phyloP scores from a whole-genome alignment of 2,113 vertebrate species.

The Rhinopomastus cyanomelas region DNA sequence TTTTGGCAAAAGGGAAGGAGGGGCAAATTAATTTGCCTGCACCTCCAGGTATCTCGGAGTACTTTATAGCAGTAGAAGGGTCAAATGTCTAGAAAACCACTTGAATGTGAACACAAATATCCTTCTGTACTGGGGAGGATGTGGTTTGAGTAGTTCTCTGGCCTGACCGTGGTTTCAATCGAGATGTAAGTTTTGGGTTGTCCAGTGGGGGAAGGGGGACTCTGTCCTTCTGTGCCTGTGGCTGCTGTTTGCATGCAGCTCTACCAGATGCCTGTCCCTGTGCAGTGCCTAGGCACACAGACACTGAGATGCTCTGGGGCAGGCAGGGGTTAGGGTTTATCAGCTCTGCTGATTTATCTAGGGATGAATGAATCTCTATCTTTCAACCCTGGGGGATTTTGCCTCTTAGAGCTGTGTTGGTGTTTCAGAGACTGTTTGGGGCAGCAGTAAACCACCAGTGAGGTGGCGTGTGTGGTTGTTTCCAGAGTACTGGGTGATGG shows the following conservation, averaged over 20 bases:
- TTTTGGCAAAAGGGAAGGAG: background rate
- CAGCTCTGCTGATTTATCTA: background rate
- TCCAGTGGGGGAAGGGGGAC: background rate
- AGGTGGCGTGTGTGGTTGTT: background rate
- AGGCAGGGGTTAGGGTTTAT: background rate
- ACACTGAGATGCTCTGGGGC: background rate
- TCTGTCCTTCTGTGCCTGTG: background rate
- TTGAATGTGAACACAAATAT: background rate
- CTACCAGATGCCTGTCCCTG: rapidly evolving
- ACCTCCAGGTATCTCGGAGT: background rate
- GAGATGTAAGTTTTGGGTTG: background rate
- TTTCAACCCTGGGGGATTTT: background rate
- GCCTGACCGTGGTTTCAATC: background rate
- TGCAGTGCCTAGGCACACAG: background rate
- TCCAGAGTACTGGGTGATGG: background rate
- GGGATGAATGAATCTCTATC: background rate
- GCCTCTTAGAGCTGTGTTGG: background rate
- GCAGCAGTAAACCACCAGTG: background rate
- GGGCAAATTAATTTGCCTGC: background rate
- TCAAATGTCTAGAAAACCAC: background rate
- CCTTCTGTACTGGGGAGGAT: background rate
- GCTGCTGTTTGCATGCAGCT: background rate
- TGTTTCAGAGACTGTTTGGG: background rate
- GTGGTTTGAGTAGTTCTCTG: background rate
- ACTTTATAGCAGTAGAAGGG: background rate